Evolutionary conservation across 2,113 vertebrate genomes (phyloP).

Genomic region (Caracal caracal): DNA sequence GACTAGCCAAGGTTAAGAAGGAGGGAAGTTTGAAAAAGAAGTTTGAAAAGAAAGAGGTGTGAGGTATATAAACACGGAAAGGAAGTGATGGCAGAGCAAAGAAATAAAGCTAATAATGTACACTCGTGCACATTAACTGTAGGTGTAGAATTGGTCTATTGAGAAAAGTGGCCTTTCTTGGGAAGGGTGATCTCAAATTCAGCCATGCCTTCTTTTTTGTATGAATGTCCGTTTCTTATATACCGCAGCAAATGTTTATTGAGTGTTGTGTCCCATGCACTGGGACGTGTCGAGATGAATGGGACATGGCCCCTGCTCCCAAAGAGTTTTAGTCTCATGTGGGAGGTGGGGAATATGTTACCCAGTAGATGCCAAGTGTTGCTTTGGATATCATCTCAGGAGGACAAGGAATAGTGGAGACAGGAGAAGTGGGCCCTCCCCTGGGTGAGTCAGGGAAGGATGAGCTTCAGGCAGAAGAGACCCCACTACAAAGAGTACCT

Average conservation of each 20-base stretch:
- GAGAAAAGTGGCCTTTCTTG: background rate
- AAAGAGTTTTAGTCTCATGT: background rate
- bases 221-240: background rate
- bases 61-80: background rate
- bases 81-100: background rate
- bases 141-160: background rate
- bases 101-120: background rate
- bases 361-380: background rate
- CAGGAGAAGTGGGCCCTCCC: background rate
- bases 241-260: background rate
- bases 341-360: background rate
- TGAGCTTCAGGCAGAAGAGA: background rate
- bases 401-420: background rate
- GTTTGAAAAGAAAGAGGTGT: background rate
- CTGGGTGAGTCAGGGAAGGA: background rate
- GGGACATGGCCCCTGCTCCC: background rate
- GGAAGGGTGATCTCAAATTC: background rate
- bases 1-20: background rate
- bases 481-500: background rate
- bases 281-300: background rate
- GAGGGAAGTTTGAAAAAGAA: slow-evolving; percentile 1
- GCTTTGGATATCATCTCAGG: background rate
- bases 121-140: background rate
- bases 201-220: background rate
- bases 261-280: background rate